Evolutionary conservation across 2,888 invertebrate species (phyloP), one percentile per base, ranked within the genome.

Genomic region (Agrochola litura): DNA sequence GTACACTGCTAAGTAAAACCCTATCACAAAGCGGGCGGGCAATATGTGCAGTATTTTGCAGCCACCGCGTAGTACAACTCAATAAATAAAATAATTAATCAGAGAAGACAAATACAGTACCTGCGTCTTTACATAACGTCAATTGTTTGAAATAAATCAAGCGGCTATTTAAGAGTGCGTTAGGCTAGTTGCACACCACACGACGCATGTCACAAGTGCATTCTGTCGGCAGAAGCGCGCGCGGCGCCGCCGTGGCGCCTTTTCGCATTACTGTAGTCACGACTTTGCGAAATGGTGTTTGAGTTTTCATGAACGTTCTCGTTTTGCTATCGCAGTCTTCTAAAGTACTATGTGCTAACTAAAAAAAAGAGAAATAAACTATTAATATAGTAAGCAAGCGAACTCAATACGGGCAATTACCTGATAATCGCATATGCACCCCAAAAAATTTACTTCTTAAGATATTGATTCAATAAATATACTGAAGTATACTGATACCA

Each of bases 231-330:
- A 86, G 89, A 89, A 89, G 87, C 83, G 87, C 86, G 77, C 87
- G 88, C 89, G 92, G 92, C 95, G 94, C 92, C 95, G 82, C 56
- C 37, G 79, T 91, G 95, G 94, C 95, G 95, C 95, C 95, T 86
- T 86, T 84, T 89, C 88, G 89, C 92, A 94, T 93, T 91, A 89
- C 93, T 93, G 89, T 88, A 92, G 85, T 92, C 54, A 46, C 8
- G 77, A 77, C 86, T 86, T 80, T 84, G 43, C 1, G 72, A 52
- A 82, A 56, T 88, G 88, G 83, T 77, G 25, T 4, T 49, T 67
- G 66, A 25, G 1, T 49, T 58, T 73, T 72, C 19, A n/a, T 37
- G 6, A 30, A 58, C 6, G n/a, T 72, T 72, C 19, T 71, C 37
- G 10, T 69, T 52, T 19, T 6, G 37, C 30, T 46, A 30, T 54